A percentile compares a stretch with the other conserved stretches of the same genome.
phyloP scores from a whole-genome alignment of 2,888 invertebrate species.

The Noctua fimbriata region DNA sequence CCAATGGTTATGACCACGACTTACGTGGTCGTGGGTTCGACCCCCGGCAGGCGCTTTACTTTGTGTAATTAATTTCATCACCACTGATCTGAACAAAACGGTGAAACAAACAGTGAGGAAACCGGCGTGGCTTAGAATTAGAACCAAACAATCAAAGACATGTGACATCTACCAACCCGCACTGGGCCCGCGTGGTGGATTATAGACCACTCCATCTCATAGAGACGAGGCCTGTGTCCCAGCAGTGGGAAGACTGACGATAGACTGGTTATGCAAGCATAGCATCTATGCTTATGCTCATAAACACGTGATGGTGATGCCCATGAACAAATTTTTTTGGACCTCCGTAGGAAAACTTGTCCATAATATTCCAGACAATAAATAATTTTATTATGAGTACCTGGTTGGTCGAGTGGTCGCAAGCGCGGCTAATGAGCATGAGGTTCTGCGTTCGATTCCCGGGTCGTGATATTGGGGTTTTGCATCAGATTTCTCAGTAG shows the following conservation, averaged over 20 bases:
- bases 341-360: no score
- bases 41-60: neutral
- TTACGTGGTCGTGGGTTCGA: neutral
- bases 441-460: no score
- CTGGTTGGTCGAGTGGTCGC: no score
- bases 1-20: neutral
- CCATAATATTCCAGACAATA: no score
- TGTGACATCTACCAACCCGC: neutral
- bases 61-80: neutral
- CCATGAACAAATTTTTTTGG: no score
- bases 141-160: neutral
- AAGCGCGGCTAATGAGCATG: no score
- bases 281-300: no score
- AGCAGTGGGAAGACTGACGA: neutral
- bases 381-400: no score
- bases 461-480: no score
- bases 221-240: neutral
- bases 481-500: no score
- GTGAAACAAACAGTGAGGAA: neutral
- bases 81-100: neutral
- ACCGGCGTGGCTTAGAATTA: neutral
- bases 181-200: neutral
- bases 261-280: neutral
- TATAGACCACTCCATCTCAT: neutral
- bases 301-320: no score